These are phyloP conservation scores for Trachurus trachurus DNA, from an alignment of 2,797 vertebrate genomes.

Conservation along the genomic window DNA sequence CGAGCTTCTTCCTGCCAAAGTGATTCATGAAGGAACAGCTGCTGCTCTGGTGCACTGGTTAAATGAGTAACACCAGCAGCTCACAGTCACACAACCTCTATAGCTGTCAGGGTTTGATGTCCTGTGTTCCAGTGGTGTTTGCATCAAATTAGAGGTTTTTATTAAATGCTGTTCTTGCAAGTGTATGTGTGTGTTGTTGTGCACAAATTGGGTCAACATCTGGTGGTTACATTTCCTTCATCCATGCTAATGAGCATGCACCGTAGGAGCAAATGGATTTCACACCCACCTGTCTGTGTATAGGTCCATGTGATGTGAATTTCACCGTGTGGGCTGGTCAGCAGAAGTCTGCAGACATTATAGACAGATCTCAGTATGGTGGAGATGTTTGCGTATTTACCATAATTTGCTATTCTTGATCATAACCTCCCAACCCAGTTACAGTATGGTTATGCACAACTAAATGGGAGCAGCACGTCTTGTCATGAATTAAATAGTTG, in stretches of 20 bases:
- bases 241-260: not conserved
- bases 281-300: not conserved
- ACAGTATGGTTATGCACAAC: too few relatives aligned
- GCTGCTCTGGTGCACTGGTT: conserved; percentile 31
- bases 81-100: conserved; percentile 16
- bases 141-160: not conserved
- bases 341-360: too few relatives aligned
- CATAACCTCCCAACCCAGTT: too few relatives aligned
- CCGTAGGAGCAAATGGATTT: not conserved
- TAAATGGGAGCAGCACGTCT: too few relatives aligned
- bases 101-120: not conserved
- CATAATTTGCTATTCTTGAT: too few relatives aligned
- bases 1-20: conserved; percentile 45
- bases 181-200: not conserved
- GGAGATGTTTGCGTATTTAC: too few relatives aligned
- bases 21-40: conserved; percentile 63
- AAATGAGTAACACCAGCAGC: conserved; percentile 46
- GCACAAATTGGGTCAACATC: not conserved
- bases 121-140: not conserved
- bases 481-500: too few relatives aligned
- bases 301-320: not conserved
- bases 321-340: not conserved
- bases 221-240: not conserved
- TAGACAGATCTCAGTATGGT: too few relatives aligned
- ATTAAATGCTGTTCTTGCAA: not conserved